These are phyloP conservation scores for Eulemur albifrons DNA, from an alignment of 2,797 vertebrate genomes.

Conservation along the genomic window DNA sequence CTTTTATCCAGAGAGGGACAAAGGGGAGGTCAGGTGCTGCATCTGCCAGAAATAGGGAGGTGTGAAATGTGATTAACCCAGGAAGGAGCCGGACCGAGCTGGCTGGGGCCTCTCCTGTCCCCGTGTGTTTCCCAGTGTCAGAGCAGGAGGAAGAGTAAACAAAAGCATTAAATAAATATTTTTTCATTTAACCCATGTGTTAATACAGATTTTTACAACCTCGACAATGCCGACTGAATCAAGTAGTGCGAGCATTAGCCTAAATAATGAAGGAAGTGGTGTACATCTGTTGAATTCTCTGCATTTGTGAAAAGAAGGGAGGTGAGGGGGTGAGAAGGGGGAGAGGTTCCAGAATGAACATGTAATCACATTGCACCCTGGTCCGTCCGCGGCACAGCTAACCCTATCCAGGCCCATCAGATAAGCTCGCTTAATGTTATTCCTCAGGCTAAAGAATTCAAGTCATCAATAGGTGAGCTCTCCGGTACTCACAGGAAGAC, in stretches of 20 bases:
- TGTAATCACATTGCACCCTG: neutral
- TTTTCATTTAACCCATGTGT: slow-evolving; percentile 56
- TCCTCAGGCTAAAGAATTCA: slow-evolving; percentile 77
- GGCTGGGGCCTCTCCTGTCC: neutral
- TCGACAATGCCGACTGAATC: neutral
- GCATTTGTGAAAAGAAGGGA: neutral
- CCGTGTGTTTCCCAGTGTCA: slow-evolving; percentile 55
- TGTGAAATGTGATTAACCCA: slow-evolving; percentile 75
- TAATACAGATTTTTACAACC: slow-evolving; percentile 60
- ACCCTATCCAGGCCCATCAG: slow-evolving; percentile 40
- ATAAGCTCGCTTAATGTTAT: slow-evolving; percentile 41
- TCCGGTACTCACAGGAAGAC: slow-evolving; percentile 77
- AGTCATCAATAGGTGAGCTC: slow-evolving; percentile 76
- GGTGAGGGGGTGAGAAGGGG: too few relatives aligned
- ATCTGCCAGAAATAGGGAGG: slow-evolving; percentile 44
- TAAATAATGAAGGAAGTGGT: slow-evolving; percentile 6
- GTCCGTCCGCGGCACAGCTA: neutral
- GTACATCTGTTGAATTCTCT: neutral
- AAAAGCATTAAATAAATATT: slow-evolving; percentile 67
- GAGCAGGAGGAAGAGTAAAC: slow-evolving; percentile 53
- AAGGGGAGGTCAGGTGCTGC: slow-evolving; percentile 70
- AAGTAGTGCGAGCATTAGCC: neutral
- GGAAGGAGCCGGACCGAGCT: slow-evolving; percentile 46
- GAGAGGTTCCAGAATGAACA: slow-evolving; percentile 16
- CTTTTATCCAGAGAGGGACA: slow-evolving; percentile 73